Evolutionary conservation across 2,888 invertebrate genomes (phyloP), one percentile per base, ranked within the genome.

Genomic region (Papilio protenor): DNA sequence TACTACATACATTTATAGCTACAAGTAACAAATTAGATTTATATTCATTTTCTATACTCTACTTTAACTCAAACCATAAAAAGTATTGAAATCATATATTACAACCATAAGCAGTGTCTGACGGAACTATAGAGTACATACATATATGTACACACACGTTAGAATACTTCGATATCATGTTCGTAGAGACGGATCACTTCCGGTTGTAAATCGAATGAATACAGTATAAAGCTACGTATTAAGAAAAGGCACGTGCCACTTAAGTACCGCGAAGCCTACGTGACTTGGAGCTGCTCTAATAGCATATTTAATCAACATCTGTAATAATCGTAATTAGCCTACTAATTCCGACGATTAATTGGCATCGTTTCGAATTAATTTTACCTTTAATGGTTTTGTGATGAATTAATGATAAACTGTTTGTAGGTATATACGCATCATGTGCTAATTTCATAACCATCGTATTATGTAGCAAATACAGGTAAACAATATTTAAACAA

Each of bases 211-310:
- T 78, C 64, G 27, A 71, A 55, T 64, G 71, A 33, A 40, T 49
- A 70, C 52, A 71, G 55, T n/a, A 75, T 77, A 71, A 73, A 70
- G 33, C 64, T 79, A 66, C 21, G 75, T 74, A 59, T 89, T 88
- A 87, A 83, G 81, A 80, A 73, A 78, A 79, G 87, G 91, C 93
- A 91, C 92, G 93, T 87, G 93, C 86, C 88, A 77, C 57, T 77
- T 80, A 80, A 80, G 77, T 73, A 78, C 77, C 80, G 73, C 81
- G 82, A 82, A 82, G 91, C 85, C 90, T 93, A 94, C 94, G 94
- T 94, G 94, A 94, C 92, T 86, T 64, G 80, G 81, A 88, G 86
- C 83, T 85, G 83, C 87, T 79, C 78, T 77, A 81, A 82, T 79
- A 76, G 82, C 85, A 86, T 84, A 82, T 85, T 83, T 90, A 89